phyloP scores from a whole-genome alignment of 2,797 vertebrate genomes.

The Manis crassicaudata region DNA sequence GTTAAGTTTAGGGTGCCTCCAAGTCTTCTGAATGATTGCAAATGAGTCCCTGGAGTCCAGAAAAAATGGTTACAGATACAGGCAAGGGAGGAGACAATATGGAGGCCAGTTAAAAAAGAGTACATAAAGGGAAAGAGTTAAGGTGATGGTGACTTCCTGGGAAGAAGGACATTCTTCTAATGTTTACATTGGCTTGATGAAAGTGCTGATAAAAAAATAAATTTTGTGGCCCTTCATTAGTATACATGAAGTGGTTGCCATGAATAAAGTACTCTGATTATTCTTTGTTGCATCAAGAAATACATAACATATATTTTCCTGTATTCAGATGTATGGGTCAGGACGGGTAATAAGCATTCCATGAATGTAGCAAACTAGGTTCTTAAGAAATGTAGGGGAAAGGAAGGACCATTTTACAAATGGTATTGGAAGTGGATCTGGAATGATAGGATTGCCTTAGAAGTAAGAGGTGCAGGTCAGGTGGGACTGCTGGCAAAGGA shows the following conservation, averaged over 20 bases:
- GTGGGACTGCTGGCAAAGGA: background rate
- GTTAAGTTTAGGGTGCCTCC: background rate
- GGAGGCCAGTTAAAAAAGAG: background rate
- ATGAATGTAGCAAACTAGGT: background rate
- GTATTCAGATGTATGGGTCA: background rate
- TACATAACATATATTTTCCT: background rate
- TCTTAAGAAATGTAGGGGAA: background rate
- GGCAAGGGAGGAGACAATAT: background rate
- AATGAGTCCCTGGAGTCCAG: background rate
- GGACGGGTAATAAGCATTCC: background rate
- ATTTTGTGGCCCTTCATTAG: background rate
- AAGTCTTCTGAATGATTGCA: background rate
- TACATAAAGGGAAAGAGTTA: background rate
- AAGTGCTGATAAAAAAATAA: constrained; percentile 5
- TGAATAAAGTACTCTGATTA: background rate
- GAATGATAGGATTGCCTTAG: background rate
- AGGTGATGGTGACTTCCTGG: background rate
- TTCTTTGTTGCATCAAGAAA: background rate
- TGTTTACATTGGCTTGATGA: background rate
- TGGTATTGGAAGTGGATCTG: background rate
- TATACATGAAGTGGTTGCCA: background rate
- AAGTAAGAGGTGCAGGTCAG: background rate
- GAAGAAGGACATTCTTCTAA: background rate
- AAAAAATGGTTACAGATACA: background rate
- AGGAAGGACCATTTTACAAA: background rate